These are phyloP conservation scores for Trichogramma dendrolimi DNA, from an alignment of 2,888 invertebrate genomes.

Conservation along the genomic window DNA sequence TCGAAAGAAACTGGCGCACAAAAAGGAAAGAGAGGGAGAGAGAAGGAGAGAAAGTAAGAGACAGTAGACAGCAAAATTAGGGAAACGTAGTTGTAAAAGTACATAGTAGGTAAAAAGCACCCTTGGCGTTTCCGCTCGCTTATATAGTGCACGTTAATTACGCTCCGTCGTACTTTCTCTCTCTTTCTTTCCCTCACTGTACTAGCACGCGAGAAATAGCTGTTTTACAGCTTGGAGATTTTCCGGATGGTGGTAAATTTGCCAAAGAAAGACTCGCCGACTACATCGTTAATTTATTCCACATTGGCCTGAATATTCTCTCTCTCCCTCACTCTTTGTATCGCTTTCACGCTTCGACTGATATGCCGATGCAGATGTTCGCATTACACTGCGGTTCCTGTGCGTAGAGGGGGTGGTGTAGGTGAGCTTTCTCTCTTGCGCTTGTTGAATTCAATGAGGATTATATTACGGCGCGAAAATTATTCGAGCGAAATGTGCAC, in stretches of 20 bases:
- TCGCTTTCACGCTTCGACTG: slow-evolving; percentile 17
- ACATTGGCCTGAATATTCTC: no score
- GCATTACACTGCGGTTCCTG: no score
- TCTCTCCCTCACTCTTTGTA: neutral
- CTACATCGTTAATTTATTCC: no score
- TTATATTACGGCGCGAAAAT: no score
- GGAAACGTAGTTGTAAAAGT: slow-evolving; percentile 13
- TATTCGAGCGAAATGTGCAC: no score
- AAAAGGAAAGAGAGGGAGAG: slow-evolving; percentile 13
- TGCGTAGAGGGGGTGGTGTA: no score
- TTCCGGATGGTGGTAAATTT: slow-evolving; percentile 16
- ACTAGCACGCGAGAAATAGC: slow-evolving; percentile 24
- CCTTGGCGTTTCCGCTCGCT: slow-evolving; percentile 41
- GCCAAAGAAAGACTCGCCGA: slow-evolving; percentile 5
- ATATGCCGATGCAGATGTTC: no score
- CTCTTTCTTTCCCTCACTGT: neutral
- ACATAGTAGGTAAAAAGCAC: slow-evolving; percentile 12
- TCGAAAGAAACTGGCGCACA: neutral
- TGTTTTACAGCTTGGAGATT: slow-evolving; percentile 23
- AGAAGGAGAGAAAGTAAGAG: slow-evolving; percentile 15
- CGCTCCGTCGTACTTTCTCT: slow-evolving; percentile 17
- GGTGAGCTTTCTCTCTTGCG: no score
- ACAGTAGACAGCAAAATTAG: slow-evolving; percentile 13
- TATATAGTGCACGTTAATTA: slow-evolving; percentile 46
- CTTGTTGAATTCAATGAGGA: no score